Base-by-base conservation (phyloP, 2,888 invertebrate species). In the Malthinus flaveolus region DNA sequence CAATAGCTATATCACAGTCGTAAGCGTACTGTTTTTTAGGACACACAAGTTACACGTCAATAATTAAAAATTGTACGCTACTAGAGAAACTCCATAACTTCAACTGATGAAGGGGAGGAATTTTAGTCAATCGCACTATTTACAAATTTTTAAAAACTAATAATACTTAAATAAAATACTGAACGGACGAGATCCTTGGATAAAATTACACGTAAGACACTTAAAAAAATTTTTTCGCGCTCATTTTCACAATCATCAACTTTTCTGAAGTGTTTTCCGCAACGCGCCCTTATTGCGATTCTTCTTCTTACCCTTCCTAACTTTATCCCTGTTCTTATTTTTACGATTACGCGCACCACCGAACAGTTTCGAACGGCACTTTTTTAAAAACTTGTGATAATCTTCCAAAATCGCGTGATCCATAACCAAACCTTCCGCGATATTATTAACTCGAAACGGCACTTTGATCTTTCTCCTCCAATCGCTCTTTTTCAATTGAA, bases 401-500 rank as follows among this genome's bases (percentile, higher is more conserved):
- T 83, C 81, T 64, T 82, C 81, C 55, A 87, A 80, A 1, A 86
- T 83, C 32, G 85, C 84, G 71, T 83, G 82, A 71, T 88, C 87
- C 64, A 85, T 82, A 61, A 84, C 81, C 45, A 85, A 76, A 70
- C 84, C 83, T 56, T 79, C 73, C 0, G 85, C 83, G 1, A 81
- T 75, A 67, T 51, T 49, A 84, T 83, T 1, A 83, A 81, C 68
- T 79, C 78, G 51, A 73, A 72, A 32, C 79, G 78, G 67, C 82
- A 75, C 58, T n/a, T 54, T 32, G 15, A 42, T 37, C 35, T 37
- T 8, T 49, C 31, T 2, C 78, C 82, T 46, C 7, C 75, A 63
- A 70, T 82, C 55, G 71, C 74, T 51, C 68, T 78, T 64, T 32
- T 71, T 78, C 70, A 73, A 80, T 53, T 74, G 80, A 15, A 42